phyloP scores from a whole-genome alignment of 2,888 invertebrate genomes.

The Lasioglossum figueresi region DNA sequence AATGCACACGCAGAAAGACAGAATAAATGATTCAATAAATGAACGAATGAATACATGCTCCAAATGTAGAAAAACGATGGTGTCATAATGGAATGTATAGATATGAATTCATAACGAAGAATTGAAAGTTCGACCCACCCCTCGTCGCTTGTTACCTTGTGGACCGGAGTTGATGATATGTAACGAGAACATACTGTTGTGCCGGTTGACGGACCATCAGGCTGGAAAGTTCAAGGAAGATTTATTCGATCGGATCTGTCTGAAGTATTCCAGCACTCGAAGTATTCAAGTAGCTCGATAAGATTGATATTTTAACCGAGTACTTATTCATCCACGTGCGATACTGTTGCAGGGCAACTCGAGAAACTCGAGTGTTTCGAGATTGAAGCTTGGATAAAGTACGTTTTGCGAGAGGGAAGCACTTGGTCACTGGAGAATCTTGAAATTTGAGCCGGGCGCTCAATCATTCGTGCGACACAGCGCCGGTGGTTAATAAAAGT shows the following conservation, averaged over 20 bases:
- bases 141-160: not conserved
- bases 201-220: constrained; percentile 1
- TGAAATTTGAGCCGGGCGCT: not conserved
- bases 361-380: constrained; percentile 10
- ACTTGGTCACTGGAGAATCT: constrained; percentile 7
- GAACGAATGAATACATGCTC: not conserved
- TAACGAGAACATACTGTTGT: not conserved
- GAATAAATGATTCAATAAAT: not conserved
- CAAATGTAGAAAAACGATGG: not conserved
- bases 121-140: not conserved
- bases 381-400: not conserved
- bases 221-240: constrained; percentile 6
- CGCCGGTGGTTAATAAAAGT: not conserved
- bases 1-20: not conserved
- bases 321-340: not conserved
- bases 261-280: constrained; percentile 12
- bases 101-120: not conserved
- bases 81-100: not conserved
- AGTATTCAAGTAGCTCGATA: constrained; percentile 8
- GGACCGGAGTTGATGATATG: not conserved
- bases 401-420: constrained; percentile 14
- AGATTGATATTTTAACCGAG: constrained; percentile 9
- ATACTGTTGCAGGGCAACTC: not conserved
- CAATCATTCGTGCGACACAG: not conserved
- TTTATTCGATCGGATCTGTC: constrained; percentile 9